Evolutionary conservation across 2,113 vertebrate species (phyloP), one percentile per base, ranked within the genome.

Genomic region (Chauna torquata): DNA sequence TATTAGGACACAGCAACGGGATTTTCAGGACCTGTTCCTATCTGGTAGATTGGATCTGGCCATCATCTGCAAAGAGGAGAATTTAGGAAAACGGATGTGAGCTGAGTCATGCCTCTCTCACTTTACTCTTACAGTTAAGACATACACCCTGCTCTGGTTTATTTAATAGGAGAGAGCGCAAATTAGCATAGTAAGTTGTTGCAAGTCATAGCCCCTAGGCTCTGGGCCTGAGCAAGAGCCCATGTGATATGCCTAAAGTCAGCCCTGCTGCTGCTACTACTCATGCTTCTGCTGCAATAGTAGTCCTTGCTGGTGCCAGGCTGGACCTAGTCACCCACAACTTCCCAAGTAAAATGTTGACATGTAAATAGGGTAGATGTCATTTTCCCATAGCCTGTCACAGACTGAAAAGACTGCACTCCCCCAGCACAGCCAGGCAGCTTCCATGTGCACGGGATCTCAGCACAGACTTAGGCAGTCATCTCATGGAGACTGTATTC

Each of bases 391-490:
- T 4, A 6, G 8, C 16, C 47, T 75, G 25, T 55, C 59, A 22
- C 27, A 44, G 27, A 6, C 24, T 12, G 25, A 71, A 40, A 25
- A 55, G 58, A 32, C 12, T 32, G 28, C 55, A 25, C 8, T 55
- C 8, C 16, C 28, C 23, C 36, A 62, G 54, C 68, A 77, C 25
- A 5, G 23, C 58, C 49, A 69, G 6, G 2, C 47, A 59, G 22
- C 12, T 64, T 80, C 40, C 12, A 59, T 40, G 8, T 4, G n/a
- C 22, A 16, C 47, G 14, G 12, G 4, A 59, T 55, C 32, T 65
- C 38, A 3, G 0, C 13, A 12, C 22, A 30, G 38, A 68, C 23
- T 20, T 1, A 0, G 49, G 44, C 27, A 66, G 42, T 24, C 61
- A 2, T 7, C 9, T 11, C 13, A 11, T 16, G 6, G 5, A 52